Evolutionary conservation across 2,888 invertebrate genomes (phyloP), one percentile per base, ranked within the genome.

Genomic region (Acronicta alni): DNA sequence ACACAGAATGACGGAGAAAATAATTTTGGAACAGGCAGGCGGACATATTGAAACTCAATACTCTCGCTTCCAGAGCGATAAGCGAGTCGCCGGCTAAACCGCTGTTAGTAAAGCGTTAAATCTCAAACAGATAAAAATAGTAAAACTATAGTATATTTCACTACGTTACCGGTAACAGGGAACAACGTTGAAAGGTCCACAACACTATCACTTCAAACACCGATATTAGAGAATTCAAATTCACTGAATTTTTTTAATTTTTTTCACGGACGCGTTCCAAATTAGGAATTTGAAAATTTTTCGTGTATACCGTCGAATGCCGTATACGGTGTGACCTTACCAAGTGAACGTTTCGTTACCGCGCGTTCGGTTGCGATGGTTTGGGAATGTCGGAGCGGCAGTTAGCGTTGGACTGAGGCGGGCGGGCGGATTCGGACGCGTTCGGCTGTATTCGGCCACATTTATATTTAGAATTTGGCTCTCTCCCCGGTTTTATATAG

Each of bases 381-480:
- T 88, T 86, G 88, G 89, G 86, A 91, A 88, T 87, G 88, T 86
- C 90, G 87, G 84, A 82, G 89, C 92, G 93, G 91, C 92, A 89
- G 93, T 87, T 89, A 86, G 88, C 89, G 89, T 75, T 89, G 89
- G 89, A 94, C 93, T 94, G 93, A 92, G 90, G 90, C 91, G 93
- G 92, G 92, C 93, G 93, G 91, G 88, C 88, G 89, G 86, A 78
- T 80, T 92, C 93, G 92, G 86, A 66, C 72, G 83, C 84, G 81
- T 81, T 92, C 93, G 93, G 91, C 78, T 87, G 84, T 87, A 83
- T 88, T 94, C 91, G 92, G 88, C 84, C 84, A 85, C 84, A 89
- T 89, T 94, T 95, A 95, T 93, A 94, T 94, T 95, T 95, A 95
- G 95, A 95, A 94, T 93, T 95, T 95, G 95, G 95, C 95, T 95